Conservation (phyloP, 2,888 invertebrate species). For the Lithophane ornitopus region DNA sequence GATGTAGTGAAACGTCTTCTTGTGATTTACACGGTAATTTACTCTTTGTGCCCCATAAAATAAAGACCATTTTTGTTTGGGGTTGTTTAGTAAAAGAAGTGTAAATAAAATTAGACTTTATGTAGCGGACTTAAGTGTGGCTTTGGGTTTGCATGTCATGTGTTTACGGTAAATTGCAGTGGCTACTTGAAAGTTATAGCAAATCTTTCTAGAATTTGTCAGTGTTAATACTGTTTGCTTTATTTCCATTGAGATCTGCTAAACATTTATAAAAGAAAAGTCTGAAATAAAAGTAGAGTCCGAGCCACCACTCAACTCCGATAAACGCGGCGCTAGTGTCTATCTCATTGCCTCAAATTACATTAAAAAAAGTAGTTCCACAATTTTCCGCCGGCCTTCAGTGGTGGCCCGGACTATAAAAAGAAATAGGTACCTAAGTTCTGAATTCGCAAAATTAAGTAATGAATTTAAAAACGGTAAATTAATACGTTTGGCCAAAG, state of each 20-base stretch:
- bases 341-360: too few species aligned
- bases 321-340: too few species aligned
- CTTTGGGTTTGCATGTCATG: slow-evolving; percentile 42
- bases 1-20: slow-evolving; percentile 67
- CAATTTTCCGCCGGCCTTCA: too few species aligned
- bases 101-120: slow-evolving; percentile 41
- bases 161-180: slow-evolving; percentile 61
- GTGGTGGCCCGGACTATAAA: too few species aligned
- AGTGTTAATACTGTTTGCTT: slow-evolving; percentile 43
- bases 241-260: slow-evolving; percentile 34
- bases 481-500: neutral
- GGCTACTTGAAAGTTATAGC: slow-evolving; percentile 62
- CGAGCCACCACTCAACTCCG: too few species aligned
- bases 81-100: slow-evolving; percentile 1
- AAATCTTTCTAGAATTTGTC: slow-evolving; percentile 63
- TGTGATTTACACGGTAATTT: slow-evolving; percentile 54
- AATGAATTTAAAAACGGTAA: neutral
- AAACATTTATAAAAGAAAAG: neutral
- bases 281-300: neutral
- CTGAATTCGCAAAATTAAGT: neutral
- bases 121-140: neutral
- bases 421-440: neutral
- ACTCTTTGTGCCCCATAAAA: slow-evolving; percentile 36
- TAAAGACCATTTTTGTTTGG: slow-evolving; percentile 43
- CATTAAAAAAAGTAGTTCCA: too few species aligned